phyloP scores from a whole-genome alignment of 1,140 invertebrate species.

The Eupristina koningsbergeri region DNA sequence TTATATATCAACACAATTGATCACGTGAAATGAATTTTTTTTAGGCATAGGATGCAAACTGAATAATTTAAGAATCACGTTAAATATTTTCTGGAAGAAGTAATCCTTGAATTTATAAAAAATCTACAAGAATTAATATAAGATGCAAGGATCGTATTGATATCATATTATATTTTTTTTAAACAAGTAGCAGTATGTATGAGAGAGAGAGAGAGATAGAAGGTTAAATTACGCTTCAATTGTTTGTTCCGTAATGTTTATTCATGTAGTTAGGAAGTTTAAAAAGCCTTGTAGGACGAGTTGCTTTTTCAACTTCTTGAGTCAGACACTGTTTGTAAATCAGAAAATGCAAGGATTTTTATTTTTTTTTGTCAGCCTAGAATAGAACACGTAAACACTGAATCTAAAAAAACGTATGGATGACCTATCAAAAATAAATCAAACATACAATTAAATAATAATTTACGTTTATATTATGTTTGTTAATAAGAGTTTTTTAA shows the following conservation, averaged over 20 bases:
- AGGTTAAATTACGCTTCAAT: neutral
- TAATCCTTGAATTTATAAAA: too few relatives aligned
- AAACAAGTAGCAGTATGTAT: neutral
- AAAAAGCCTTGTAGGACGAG: neutral
- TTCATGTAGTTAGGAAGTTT: constrained; percentile 6
- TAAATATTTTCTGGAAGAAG: neutral
- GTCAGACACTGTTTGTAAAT: neutral
- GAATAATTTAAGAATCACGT: neutral
- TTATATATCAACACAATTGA: neutral
- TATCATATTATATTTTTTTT: neutral
- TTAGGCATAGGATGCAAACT: neutral
- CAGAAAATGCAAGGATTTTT: neutral
- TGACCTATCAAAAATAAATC: constrained; percentile 2
- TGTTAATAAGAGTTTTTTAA: neutral
- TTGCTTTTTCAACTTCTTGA: neutral
- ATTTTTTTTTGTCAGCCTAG: neutral
- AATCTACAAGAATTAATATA: neutral
- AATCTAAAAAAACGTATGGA: constrained; percentile 25
- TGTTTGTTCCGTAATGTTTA: neutral
- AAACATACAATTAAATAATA: neutral
- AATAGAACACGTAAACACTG: neutral
- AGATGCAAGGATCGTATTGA: neutral
- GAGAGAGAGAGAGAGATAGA: too few relatives aligned
- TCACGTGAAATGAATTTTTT: neutral
- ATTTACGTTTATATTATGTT: neutral